These are phyloP conservation scores for Columba guinea DNA, from an alignment of 2,797 vertebrate genomes.

Conservation along the genomic window DNA sequence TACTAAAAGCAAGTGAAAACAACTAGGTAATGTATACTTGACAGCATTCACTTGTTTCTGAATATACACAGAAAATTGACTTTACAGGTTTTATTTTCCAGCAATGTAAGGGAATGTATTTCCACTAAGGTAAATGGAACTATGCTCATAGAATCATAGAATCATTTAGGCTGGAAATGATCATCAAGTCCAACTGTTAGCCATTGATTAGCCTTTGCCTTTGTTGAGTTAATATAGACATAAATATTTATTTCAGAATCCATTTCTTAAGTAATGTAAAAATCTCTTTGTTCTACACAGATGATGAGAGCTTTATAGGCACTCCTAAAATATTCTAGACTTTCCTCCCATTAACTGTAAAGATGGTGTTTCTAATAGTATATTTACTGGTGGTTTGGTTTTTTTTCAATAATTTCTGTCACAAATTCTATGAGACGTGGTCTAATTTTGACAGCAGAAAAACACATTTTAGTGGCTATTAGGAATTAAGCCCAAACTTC, in stretches of 20 bases:
- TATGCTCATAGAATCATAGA: neutral
- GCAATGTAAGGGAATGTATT: neutral
- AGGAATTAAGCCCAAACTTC: neutral
- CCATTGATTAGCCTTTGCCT: neutral
- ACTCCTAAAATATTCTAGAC: neutral
- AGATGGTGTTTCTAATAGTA: neutral
- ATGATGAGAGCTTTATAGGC: neutral
- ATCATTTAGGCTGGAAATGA: neutral
- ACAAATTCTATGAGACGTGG: rapidly evolving
- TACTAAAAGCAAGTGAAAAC: neutral
- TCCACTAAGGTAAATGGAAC: neutral
- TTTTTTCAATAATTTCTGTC: neutral
- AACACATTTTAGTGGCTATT: neutral
- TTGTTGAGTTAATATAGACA: neutral
- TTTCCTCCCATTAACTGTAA: neutral
- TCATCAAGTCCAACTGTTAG: rapidly evolving
- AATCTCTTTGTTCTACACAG: neutral
- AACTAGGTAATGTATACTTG: rapidly evolving
- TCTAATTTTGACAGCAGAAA: neutral
- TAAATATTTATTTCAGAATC: neutral
- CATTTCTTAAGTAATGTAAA: neutral
- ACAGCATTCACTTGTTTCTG: neutral
- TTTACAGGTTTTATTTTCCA: neutral
- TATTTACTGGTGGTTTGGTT: neutral
- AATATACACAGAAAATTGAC: neutral